phyloP scores from a whole-genome alignment of 2,888 invertebrate species.

The Morpho deidamia region DNA sequence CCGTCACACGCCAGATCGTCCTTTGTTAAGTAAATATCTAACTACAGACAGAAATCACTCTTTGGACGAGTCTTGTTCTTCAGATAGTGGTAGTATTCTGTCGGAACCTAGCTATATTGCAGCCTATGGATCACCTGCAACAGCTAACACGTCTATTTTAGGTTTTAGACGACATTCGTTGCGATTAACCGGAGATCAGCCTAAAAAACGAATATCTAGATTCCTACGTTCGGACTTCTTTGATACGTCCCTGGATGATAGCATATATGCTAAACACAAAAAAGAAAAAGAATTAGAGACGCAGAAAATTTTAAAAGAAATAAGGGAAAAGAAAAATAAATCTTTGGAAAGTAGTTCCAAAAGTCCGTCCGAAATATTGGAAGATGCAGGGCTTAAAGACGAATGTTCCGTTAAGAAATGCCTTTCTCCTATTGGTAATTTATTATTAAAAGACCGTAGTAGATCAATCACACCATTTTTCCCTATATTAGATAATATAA shows the following conservation, averaged over 20 bases:
- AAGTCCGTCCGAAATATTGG: constrained; percentile 38
- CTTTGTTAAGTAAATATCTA: constrained; percentile 77
- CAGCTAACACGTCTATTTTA: constrained; percentile 25
- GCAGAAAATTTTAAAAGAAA: constrained; percentile 82
- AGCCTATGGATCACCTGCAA: constrained; percentile 45
- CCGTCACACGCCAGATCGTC: constrained; percentile 66
- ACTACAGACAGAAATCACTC: constrained; percentile 58
- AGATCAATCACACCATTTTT: constrained; percentile 70
- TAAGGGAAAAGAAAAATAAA: constrained; percentile 79
- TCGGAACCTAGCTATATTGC: constrained; percentile 61
- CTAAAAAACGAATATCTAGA: constrained; percentile 82
- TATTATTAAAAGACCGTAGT: constrained; percentile 59
- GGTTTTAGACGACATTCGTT: constrained; percentile 48
- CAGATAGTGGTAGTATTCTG: constrained; percentile 48
- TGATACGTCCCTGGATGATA: constrained; percentile 83
- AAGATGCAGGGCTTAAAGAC: constrained; percentile 41
- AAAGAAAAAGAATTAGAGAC: constrained; percentile 83
- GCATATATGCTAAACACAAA: constrained; percentile 79
- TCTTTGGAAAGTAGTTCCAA: constrained; percentile 46
- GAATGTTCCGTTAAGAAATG: constrained; percentile 47
- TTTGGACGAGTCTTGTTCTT: constrained; percentile 49
- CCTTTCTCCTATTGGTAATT: constrained; percentile 52
- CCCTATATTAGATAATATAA: constrained; percentile 72
- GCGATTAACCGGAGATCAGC: constrained; percentile 51
- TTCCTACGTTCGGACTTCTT: constrained; percentile 89